Base-by-base conservation (phyloP, 2,113 vertebrate species). In the Daphoenositta chrysoptera region DNA sequence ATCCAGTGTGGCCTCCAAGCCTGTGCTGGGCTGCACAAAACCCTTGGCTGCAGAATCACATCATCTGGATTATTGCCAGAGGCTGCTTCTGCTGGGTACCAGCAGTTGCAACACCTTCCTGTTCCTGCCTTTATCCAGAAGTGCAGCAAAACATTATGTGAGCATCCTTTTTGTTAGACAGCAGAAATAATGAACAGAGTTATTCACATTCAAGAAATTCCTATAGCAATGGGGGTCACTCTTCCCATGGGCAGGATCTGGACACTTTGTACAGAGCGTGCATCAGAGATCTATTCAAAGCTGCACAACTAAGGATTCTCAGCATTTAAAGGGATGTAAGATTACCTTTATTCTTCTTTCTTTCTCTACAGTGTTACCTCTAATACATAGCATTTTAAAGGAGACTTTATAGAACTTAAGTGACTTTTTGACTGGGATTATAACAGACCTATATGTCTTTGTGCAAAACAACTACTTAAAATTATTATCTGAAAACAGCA, bases 211-310 rank as follows among this genome's bases (percentile, higher is more conserved):
- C 40, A 71, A 87, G 78, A 66, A 79, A 51, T 79, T 75, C n/a
- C 44, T 64, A 1, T 1, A 35, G 35, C 14, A 44, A 76, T 80
- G 9, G 9, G 5, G 2, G 11, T 63, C 35, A 44, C 7, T 44
- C 3, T 72, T 85, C 40, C 15, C 48, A 35, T 0, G 2, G 8
- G 3, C 0, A 4, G 26, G 58, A 33, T 40, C 24, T 65, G 10
- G 33, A 35, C 0, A 4, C 10, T n/a, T 30, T 64, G n/a, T 40
- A 39, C 60, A 64, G 30, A 3, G 0, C 0, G 0, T 26, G n/a
- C 23, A 22, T 51, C 2, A 1, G 39, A 60, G 6, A 15, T 15
- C 37, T 44, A 6, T 76, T 90, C 19, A 79, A 68, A 68, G 19
- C 10, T 44, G 13, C 40, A 50, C 10, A 82, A 15, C 15, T 35